Base-by-base conservation (phyloP, 2,888 invertebrate species). In the Mythimna impura region DNA sequence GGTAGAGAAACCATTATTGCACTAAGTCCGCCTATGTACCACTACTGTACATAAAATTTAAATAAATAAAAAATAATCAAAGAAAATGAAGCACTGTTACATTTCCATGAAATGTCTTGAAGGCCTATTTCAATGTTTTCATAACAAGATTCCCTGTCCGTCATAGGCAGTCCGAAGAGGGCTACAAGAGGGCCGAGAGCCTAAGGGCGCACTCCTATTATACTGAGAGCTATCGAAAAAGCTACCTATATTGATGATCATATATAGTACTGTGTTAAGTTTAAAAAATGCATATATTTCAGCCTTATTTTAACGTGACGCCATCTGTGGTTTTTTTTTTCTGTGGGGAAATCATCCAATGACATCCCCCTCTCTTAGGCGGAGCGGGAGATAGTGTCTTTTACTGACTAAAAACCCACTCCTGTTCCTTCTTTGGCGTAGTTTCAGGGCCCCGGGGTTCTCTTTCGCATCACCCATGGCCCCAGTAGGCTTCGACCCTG, bases 201-300 rank as follows among this genome's bases (percentile, higher is more conserved):
- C 67, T 80, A 20, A 54, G 20, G n/a, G 52, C 34, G 30, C 54
- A 34, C 79, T 81, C 65, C 61, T 66, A 76, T 76, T 80, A 81
- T 66, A 61, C 54, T 63, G 34, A 81, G 71, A 34, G 62, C 58
- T 57, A 77, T 71, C 43, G 43, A 80, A 68, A 68, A 81, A 64
- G 30, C 52, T 77, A 65, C 25, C 25, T 65, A 67, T 65, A 7
- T 65, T 52, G 25, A 71, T 54, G 67, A 65, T 54, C 20, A 25
- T 25, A 25, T 25, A 55, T 68, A 71, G 54, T 67, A 57, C 30
- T 20, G 30, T 9, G 57, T 5, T 1, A 30, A 58, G 57, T 20
- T 34, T 58, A 9, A 58, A 17, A 57, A 58, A 25, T 20, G 8
- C 7, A 6, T 25, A 14, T 17, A 52, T 10, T 22, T 34, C 20